phyloP scores from a whole-genome alignment of 30 jellyfish, hydroid and myxozoan genomes.

The Nemopilema nomurai region DNA sequence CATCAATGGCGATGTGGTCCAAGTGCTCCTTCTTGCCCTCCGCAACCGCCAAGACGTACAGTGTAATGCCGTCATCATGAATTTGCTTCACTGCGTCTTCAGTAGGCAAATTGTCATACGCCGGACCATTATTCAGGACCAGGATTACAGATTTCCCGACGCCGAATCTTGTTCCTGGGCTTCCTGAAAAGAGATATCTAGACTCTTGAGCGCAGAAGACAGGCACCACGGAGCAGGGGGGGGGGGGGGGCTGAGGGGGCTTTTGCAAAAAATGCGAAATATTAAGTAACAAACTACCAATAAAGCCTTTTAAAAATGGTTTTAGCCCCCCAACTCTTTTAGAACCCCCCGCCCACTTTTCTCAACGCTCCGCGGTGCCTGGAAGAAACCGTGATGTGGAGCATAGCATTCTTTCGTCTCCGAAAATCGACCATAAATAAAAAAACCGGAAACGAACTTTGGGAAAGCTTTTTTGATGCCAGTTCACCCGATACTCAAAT shows the following conservation, averaged over 20 bases:
- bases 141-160: constrained; percentile 6
- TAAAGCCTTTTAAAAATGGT: no score
- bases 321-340: no score
- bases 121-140: constrained; percentile 14
- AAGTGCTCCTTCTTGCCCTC: constrained; percentile 8
- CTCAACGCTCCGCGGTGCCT: no score
- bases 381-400: no score
- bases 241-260: neutral
- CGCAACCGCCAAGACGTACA: constrained; percentile 12
- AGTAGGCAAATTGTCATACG: neutral
- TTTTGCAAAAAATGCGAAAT: no score
- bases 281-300: no score
- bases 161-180: neutral
- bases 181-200: neutral
- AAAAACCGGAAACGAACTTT: no score
- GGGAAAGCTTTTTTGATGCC: no score
- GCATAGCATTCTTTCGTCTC: no score
- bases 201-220: neutral
- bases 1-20: constrained; percentile 6
- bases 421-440: no score
- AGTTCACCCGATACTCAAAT: no score
- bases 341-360: no score
- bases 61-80: constrained; percentile 2
- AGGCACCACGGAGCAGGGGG: neutral
- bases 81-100: constrained; percentile 31